These are phyloP conservation scores for Xiphorhynchus elegans DNA, from an alignment of 2,113 vertebrate species.

Conservation along the genomic window DNA sequence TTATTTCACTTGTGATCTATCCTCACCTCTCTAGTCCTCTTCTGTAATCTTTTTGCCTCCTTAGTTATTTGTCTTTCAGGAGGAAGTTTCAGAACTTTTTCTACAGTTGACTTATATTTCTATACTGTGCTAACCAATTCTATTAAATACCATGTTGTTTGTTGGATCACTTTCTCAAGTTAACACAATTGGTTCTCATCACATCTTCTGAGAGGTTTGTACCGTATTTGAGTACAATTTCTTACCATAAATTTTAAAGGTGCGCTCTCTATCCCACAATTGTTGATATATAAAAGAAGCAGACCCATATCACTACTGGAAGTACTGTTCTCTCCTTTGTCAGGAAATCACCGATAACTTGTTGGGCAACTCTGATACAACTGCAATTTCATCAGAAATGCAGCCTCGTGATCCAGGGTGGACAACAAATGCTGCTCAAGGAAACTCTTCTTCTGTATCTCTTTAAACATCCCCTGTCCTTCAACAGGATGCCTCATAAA, in stretches of 20 bases:
- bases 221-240: neutral
- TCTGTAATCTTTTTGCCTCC: neutral
- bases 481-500: neutral
- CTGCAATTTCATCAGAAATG: neutral
- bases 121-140: neutral
- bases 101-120: neutral
- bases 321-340: neutral
- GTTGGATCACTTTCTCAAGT: neutral
- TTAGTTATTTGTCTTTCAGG: neutral
- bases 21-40: neutral
- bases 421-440: neutral
- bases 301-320: neutral
- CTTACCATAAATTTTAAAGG: neutral
- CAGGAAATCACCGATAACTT: neutral
- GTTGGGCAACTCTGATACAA: neutral
- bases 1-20: neutral
- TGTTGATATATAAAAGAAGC: neutral
- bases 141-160: neutral
- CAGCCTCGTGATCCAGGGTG: neutral
- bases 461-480: neutral
- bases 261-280: accelerated
- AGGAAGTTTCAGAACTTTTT: neutral
- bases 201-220: neutral
- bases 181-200: neutral
- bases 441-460: neutral